These are phyloP conservation scores for Gyps fulvus DNA, from an alignment of 2,113 vertebrate genomes.

Conservation along the genomic window DNA sequence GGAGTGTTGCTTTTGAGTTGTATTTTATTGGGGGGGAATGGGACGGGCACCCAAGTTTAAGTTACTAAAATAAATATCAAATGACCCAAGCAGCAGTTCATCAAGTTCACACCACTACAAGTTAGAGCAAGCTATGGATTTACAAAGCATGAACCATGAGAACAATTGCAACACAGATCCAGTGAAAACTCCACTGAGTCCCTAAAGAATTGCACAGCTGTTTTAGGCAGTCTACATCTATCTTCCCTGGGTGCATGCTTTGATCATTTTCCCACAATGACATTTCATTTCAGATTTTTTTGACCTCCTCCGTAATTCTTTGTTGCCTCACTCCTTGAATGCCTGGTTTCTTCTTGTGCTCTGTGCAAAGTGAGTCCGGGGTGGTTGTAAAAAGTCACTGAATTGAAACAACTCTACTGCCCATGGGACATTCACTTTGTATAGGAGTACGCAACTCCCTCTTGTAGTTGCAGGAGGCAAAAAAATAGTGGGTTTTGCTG, in stretches of 20 bases:
- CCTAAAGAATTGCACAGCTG: constrained; percentile 4
- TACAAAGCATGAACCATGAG: neutral
- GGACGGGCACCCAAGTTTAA: neutral
- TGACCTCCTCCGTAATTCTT: constrained; percentile 18
- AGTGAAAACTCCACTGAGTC: neutral
- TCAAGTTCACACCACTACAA: neutral
- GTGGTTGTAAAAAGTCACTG: neutral
- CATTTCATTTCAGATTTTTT: constrained; percentile 40
- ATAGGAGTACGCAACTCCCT: neutral
- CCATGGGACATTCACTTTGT: neutral
- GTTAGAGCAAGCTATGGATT: neutral
- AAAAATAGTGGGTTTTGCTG: neutral
- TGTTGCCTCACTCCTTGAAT: neutral
- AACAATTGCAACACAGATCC: constrained; percentile 21
- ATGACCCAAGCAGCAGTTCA: constrained; percentile 10
- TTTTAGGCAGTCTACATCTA: neutral
- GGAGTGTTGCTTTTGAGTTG: neutral
- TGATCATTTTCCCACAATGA: constrained; percentile 20
- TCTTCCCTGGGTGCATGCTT: constrained; percentile 1
- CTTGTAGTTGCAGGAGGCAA: neutral
- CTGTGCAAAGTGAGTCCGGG: neutral
- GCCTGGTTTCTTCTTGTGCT: neutral
- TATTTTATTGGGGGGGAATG: neutral
- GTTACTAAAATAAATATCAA: neutral
- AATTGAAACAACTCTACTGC: neutral